These are phyloP conservation scores for Alca torda DNA, from an alignment of 2,797 vertebrate species.

Conservation along the genomic window DNA sequence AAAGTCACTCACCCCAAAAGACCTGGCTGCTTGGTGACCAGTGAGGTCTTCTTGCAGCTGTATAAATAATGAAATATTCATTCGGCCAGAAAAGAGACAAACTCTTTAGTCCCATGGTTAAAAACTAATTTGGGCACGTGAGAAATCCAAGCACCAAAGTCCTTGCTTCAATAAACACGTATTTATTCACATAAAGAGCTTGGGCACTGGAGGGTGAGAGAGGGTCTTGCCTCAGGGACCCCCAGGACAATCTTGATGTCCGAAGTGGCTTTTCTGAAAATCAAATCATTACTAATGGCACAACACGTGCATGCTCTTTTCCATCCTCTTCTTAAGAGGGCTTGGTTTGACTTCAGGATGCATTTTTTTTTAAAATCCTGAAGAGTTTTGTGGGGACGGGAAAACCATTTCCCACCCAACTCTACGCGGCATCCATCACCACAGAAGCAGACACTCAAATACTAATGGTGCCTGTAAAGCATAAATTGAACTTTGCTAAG, in stretches of 20 bases:
- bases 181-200: background rate
- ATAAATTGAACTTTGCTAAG: slow-evolving; percentile 49
- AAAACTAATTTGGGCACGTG: background rate
- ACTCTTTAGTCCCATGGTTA: background rate
- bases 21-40: background rate
- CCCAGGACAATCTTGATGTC: background rate
- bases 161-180: background rate
- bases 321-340: background rate
- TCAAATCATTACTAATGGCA: background rate
- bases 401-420: slow-evolving; percentile 17
- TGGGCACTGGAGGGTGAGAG: background rate
- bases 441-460: slow-evolving; percentile 31
- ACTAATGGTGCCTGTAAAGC: slow-evolving; percentile 52
- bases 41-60: background rate
- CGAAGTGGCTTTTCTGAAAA: background rate
- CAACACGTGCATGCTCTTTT: background rate
- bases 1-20: slow-evolving; percentile 5
- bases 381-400: background rate
- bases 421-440: slow-evolving; percentile 16
- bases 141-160: background rate
- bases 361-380: background rate
- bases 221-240: background rate
- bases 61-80: slow-evolving; percentile 25
- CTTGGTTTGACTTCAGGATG: background rate
- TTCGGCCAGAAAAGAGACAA: background rate